A percentile compares a stretch with the other conserved stretches of the same genome.
Evolutionary conservation across 2,113 vertebrate genomes (phyloP).

Genomic region (Pyxicephalus adspersus): DNA sequence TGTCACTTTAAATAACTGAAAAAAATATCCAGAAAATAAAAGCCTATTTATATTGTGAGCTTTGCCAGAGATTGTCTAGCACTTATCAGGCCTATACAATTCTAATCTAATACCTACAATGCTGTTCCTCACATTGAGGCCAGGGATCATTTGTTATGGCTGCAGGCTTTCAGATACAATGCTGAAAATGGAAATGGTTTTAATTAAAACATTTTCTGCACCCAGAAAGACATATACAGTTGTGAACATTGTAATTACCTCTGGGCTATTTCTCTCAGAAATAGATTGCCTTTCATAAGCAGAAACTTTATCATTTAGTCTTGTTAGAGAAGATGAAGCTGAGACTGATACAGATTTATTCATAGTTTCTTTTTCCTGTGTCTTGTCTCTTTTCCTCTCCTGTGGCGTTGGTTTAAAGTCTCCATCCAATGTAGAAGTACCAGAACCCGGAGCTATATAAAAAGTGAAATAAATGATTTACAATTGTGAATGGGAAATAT

Average conservation of each 20-base stretch:
- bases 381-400: constrained; percentile 68
- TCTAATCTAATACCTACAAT: constrained; percentile 14
- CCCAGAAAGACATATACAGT: neutral
- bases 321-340: constrained; percentile 60
- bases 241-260: constrained; percentile 63
- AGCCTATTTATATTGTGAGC: too few species aligned
- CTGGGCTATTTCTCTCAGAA: constrained; percentile 59
- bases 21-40: too few species aligned
- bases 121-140: neutral
- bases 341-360: constrained; percentile 61
- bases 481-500: too few species aligned
- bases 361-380: constrained; percentile 58
- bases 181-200: constrained; percentile 5
- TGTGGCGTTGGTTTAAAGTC: constrained; percentile 75
- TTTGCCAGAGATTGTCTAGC: too few species aligned
- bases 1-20: too few species aligned
- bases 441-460: constrained; percentile 60
- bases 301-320: constrained; percentile 52
- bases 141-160: constrained; percentile 5
- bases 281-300: constrained; percentile 56
- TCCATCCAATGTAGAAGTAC: constrained; percentile 59
- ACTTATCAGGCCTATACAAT: neutral
- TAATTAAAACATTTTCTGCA: constrained; percentile 22
- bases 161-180: constrained; percentile 2
- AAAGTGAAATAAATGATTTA: neutral